A percentile compares a stretch with the other conserved stretches of the same genome.
Evolutionary conservation across 1,140 invertebrate species (phyloP).

Genomic region (Bombus sylvicola): DNA sequence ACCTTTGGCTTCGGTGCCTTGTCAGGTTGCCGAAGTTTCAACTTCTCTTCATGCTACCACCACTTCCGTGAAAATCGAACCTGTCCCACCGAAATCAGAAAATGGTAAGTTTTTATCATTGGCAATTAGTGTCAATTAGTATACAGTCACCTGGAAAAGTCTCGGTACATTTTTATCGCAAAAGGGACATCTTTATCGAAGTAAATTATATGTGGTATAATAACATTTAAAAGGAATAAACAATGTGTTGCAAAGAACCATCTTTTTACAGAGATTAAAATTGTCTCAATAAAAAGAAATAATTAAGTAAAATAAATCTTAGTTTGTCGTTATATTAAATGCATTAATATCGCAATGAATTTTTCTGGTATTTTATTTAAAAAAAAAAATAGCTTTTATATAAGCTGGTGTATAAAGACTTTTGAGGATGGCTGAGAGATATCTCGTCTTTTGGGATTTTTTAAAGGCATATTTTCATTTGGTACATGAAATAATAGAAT

Average conservation of each 20-base stretch:
- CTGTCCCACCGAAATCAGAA: constrained; percentile 77
- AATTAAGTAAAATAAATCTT: too few species aligned
- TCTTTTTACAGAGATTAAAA: too few species aligned
- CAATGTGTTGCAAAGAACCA: too few species aligned
- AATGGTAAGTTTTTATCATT: constrained; percentile 72
- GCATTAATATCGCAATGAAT: too few species aligned
- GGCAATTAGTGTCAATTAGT: too few species aligned
- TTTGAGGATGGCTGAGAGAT: neutral
- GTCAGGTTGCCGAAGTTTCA: constrained; percentile 87
- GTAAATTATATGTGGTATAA: too few species aligned
- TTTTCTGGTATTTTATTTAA: too few species aligned
- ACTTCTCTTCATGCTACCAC: constrained; percentile 84
- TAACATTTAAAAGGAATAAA: too few species aligned
- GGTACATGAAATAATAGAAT: neutral
- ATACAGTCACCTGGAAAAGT: neutral
- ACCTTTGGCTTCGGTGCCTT: constrained; percentile 82
- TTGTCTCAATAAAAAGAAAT: too few species aligned
- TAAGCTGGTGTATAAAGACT: neutral
- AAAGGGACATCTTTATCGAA: neutral
- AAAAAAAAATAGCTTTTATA: too few species aligned
- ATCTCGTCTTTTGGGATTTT: neutral
- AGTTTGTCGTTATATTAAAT: too few species aligned
- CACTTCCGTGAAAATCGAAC: constrained; percentile 80
- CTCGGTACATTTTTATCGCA: neutral
- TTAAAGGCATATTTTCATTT: neutral